Evolutionary conservation across 2,888 invertebrate genomes (phyloP).

Genomic region (Trissolcus japonicus): DNA sequence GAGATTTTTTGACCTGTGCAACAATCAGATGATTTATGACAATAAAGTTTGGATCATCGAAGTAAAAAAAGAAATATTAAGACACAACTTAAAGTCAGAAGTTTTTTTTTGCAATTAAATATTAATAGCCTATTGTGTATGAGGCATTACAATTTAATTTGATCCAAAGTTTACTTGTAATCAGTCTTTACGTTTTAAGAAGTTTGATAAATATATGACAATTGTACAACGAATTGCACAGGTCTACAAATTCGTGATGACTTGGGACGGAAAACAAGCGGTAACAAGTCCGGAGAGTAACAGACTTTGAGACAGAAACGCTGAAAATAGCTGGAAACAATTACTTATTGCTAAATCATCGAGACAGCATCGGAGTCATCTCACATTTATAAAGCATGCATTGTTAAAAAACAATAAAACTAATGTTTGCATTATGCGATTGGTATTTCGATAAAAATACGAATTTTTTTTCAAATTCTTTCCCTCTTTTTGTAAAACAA

Average conservation of each 20-base stretch:
- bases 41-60: too few species aligned
- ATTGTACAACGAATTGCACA: slow-evolving; percentile 48
- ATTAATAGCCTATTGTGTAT: slow-evolving; percentile 9
- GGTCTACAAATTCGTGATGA: slow-evolving; percentile 31
- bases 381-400: background rate
- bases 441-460: too few species aligned
- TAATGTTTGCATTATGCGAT: too few species aligned
- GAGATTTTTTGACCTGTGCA: slow-evolving; percentile 34
- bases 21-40: slow-evolving; percentile 2
- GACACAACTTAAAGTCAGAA: too few species aligned
- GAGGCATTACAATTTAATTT: slow-evolving; percentile 23
- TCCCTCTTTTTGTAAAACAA: too few species aligned
- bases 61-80: too few species aligned
- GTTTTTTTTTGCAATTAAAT: background rate
- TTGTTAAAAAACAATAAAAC: too few species aligned
- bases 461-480: too few species aligned
- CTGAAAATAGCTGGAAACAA: slow-evolving; percentile 12
- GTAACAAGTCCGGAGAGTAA: slow-evolving; percentile 17
- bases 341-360: slow-evolving; percentile 13
- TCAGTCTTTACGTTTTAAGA: slow-evolving; percentile 50
- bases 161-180: slow-evolving; percentile 44
- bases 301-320: slow-evolving; percentile 26
- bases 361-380: slow-evolving; percentile 16
- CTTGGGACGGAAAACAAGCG: slow-evolving; percentile 47
- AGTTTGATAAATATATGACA: slow-evolving; percentile 35